Base-by-base conservation (phyloP, 2,888 invertebrate species). In the Nomada ruficornis region DNA sequence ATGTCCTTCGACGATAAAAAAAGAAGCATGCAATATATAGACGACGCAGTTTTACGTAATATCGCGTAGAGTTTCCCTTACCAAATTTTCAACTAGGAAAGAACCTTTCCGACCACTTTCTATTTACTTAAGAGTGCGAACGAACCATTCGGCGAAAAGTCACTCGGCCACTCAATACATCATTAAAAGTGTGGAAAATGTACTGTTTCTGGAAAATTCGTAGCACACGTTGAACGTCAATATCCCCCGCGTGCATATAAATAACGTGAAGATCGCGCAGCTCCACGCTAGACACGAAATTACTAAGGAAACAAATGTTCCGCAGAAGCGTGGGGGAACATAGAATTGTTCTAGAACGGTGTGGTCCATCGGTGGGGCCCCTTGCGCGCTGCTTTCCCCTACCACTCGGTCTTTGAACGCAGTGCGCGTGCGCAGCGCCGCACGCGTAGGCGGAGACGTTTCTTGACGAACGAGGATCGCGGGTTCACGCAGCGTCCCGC, bases 281-380 rank as follows among this genome's bases (percentile, higher is more conserved):
- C 11, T 23, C 29, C 72, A 47, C 18, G 23, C 55, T 26, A 63
- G 55, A 72, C 47, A 59, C 42, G 52, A 80, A 79, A 80, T 72
- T 72, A 44, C 67, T 80, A 80, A 65, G 20, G 80, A 63, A 80
- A 80, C 63, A 79, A 72, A 62, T 78, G 50, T 55, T 57, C 2
- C 13, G 18, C 42, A 15, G 63, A 4, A 44, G 52, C 57, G 59
- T 15, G 11, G 47, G 11, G 15, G 47, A 47, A 78, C 52, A 4
- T 54, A 62, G 55, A n/a, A 78, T 20, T 20, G 36, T 78, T 80
- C 80, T 67, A 80, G 80, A 80, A 80, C 36, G 7, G 29, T 29
- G 7, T 5, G 29, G 29, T 29, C 29, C 29, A 29, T 4, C 29
- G 29, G 29, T 29, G 29, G 29, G 29, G 29, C 29, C 29, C 36